These are phyloP conservation scores for Stomatorhinus walkeri DNA, from an alignment of 2,797 vertebrate species.

Conservation along the genomic window DNA sequence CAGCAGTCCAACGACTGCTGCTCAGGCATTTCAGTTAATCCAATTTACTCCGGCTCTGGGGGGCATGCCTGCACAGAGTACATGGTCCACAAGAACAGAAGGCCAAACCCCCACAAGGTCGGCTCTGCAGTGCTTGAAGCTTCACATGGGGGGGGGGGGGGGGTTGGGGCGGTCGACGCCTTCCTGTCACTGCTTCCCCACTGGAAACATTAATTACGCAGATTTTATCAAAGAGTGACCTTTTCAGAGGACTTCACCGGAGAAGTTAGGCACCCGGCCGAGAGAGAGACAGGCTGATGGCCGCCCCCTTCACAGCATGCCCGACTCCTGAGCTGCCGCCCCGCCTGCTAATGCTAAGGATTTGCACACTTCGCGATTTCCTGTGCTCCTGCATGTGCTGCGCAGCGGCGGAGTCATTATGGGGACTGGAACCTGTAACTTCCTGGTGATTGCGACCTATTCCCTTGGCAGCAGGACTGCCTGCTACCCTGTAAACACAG, in stretches of 20 bases:
- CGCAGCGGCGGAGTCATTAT: background rate
- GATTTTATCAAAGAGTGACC: conserved; percentile 4
- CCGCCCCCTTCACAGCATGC: background rate
- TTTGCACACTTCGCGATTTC: background rate
- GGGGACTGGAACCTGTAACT: background rate
- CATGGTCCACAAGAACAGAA: background rate
- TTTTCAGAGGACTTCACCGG: background rate
- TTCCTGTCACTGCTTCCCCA: background rate
- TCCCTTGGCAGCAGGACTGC: background rate
- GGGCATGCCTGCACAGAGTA: background rate
- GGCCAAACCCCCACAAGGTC: background rate
- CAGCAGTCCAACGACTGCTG: background rate
- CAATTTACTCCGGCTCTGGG: background rate
- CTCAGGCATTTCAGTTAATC: background rate
- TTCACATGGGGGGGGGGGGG: background rate
- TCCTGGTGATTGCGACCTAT: background rate
- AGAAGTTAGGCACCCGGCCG: background rate
- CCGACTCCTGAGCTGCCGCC: background rate
- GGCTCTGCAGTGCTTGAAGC: background rate
- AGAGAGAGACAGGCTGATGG: background rate
- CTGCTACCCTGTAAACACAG: background rate
- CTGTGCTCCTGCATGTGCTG: background rate
- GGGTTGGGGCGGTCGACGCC: background rate
- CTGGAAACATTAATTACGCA: conserved; percentile 3
- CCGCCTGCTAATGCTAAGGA: background rate